Conservation (phyloP, 1,140 invertebrate genomes). For the Brachionus rubens region DNA sequence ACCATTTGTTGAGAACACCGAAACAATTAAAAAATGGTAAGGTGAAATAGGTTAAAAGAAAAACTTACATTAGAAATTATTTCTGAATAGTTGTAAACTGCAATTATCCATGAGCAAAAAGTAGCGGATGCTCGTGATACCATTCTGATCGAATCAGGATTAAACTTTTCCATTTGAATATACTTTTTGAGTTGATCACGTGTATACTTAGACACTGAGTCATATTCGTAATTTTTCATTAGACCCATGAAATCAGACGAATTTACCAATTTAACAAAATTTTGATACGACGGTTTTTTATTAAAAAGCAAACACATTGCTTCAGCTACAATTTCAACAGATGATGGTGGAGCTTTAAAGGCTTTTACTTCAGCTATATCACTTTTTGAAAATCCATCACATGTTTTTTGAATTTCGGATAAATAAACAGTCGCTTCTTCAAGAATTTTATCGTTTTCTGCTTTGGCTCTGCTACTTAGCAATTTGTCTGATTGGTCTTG, state of each 20-base stretch:
- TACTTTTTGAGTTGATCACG: neutral
- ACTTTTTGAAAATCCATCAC: neutral
- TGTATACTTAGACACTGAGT: neutral
- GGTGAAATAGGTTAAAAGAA: neutral
- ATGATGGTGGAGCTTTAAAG: neutral
- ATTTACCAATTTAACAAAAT: neutral
- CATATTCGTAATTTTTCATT: neutral
- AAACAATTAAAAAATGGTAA: neutral
- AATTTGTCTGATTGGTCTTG: neutral
- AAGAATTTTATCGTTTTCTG: neutral
- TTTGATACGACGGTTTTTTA: neutral
- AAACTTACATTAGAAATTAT: neutral
- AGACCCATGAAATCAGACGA: neutral
- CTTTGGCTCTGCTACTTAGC: neutral
- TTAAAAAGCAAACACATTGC: neutral
- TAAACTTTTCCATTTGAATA: neutral
- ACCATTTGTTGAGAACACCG: neutral
- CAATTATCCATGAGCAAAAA: neutral
- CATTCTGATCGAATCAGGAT: neutral
- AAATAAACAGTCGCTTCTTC: neutral
- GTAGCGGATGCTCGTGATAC: neutral
- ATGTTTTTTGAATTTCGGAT: neutral
- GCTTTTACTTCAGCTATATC: neutral
- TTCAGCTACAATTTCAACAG: neutral
- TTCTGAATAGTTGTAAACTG: neutral